Conservation (phyloP, 2,797 vertebrate genomes). For the Acanthurus leucopareius region DNA sequence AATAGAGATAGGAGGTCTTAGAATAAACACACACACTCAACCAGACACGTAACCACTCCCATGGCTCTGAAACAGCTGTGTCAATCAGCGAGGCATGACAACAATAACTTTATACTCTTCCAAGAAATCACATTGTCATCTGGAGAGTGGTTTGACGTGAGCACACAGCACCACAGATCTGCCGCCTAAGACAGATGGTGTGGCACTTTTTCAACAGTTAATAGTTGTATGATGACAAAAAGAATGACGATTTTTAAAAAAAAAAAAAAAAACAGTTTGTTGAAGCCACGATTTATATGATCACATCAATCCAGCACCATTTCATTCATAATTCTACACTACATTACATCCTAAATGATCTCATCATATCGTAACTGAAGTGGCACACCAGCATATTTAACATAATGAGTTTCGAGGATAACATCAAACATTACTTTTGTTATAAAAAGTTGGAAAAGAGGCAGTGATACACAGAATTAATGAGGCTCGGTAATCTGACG, state of each 20-base stretch:
- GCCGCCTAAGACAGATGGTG: conserved; percentile 1
- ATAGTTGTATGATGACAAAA: background rate
- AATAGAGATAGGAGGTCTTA: background rate
- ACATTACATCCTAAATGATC: conserved; percentile 19
- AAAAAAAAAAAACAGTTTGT: conserved; percentile 7
- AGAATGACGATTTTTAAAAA: background rate
- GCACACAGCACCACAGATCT: background rate
- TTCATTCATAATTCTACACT: background rate
- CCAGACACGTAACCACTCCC: background rate
- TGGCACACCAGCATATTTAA: background rate
- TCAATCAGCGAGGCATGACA: background rate
- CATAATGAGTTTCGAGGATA: background rate
- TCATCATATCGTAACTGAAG: background rate
- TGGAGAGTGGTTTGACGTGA: background rate
- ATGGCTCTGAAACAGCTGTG: conserved; percentile 8
- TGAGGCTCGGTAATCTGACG: background rate
- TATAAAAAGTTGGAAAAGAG: background rate
- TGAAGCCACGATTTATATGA: background rate
- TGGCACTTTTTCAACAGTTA: background rate
- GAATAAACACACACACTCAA: background rate
- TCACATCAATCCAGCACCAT: background rate
- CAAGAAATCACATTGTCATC: conserved; percentile 8
- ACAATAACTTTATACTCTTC: background rate
- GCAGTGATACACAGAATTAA: conserved; percentile 9
- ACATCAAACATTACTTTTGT: background rate